phyloP scores from a whole-genome alignment of 2,797 vertebrate genomes.

The Scleropages formosus region DNA sequence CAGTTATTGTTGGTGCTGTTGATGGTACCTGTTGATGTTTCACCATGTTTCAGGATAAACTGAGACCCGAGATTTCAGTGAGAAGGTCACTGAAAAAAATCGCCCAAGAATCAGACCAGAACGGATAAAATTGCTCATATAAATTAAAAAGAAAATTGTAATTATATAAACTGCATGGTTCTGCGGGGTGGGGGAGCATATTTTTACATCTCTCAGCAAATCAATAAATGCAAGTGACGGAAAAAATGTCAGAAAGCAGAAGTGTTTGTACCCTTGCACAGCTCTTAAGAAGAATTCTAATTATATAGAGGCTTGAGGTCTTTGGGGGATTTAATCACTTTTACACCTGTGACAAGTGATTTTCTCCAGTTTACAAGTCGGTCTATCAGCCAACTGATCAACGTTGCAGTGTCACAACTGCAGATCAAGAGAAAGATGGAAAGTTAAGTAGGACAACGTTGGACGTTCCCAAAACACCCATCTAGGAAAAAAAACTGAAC shows the following conservation, averaged over 20 bases:
- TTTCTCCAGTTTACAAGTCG: slow-evolving; percentile 41
- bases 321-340: slow-evolving; percentile 44
- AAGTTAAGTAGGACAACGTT: slow-evolving; percentile 51
- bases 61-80: slow-evolving; percentile 7
- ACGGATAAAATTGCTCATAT: slow-evolving; percentile 13
- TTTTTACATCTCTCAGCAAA: slow-evolving; percentile 16
- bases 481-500: slow-evolving; percentile 37
- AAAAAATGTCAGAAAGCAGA: slow-evolving; percentile 34
- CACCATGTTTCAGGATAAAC: slow-evolving; percentile 27
- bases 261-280: slow-evolving; percentile 27
- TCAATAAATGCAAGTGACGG: slow-evolving; percentile 27
- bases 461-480: slow-evolving; percentile 52
- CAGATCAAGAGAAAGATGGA: slow-evolving; percentile 48
- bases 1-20: background rate
- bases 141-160: slow-evolving; percentile 29
- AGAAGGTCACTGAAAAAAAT: slow-evolving; percentile 23
- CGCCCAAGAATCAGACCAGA: background rate
- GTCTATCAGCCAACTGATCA: slow-evolving; percentile 47
- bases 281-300: slow-evolving; percentile 41
- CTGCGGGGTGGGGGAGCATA: background rate
- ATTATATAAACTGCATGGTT: slow-evolving; percentile 34
- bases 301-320: slow-evolving; percentile 35
- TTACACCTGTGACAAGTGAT: slow-evolving; percentile 39
- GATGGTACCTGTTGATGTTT: background rate
- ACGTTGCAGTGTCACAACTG: slow-evolving; percentile 38